A percentile compares a stretch with the other conserved stretches of the same genome.
phyloP scores from a whole-genome alignment of 1,140 invertebrate species.

The Gryllus bimaculatus region DNA sequence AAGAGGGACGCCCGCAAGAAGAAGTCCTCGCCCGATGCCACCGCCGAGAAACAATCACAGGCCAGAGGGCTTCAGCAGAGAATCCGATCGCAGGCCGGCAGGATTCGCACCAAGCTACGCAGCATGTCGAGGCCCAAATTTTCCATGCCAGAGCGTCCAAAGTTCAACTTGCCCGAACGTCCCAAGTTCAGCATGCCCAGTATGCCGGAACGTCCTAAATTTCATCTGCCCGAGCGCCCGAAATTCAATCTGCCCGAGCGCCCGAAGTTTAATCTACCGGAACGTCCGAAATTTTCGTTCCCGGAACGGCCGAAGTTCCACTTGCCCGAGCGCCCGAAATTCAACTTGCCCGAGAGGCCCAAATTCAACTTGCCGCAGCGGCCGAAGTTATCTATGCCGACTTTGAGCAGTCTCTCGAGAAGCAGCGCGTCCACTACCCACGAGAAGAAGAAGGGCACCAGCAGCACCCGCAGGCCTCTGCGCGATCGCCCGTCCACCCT shows the following conservation, averaged over 20 bases:
- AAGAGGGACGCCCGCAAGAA: constrained; percentile 46
- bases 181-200: constrained; percentile 16
- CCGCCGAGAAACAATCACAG: constrained; percentile 15
- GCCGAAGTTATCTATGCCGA: constrained; percentile 49
- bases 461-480: constrained; percentile 25
- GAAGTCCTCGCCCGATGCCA: constrained; percentile 22
- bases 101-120: constrained; percentile 33
- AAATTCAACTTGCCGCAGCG: constrained; percentile 50
- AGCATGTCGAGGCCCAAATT: constrained; percentile 35
- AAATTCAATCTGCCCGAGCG: constrained; percentile 35
- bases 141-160: constrained; percentile 27
- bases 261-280: constrained; percentile 39
- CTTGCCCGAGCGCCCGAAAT: constrained; percentile 48
- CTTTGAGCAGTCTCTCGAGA: constrained; percentile 38
- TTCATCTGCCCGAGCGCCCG: constrained; percentile 39
- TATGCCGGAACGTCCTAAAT: constrained; percentile 35
- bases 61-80: constrained; percentile 32
- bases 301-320: constrained; percentile 49
- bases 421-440: constrained; percentile 4
- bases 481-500: constrained; percentile 20
- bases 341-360: constrained; percentile 48
- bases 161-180: constrained; percentile 22
- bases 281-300: constrained; percentile 37
- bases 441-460: constrained; percentile 19
- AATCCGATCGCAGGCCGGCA: constrained; percentile 35